Base-by-base conservation (phyloP, 2,888 invertebrate genomes). In the Drosophila quinaria region DNA sequence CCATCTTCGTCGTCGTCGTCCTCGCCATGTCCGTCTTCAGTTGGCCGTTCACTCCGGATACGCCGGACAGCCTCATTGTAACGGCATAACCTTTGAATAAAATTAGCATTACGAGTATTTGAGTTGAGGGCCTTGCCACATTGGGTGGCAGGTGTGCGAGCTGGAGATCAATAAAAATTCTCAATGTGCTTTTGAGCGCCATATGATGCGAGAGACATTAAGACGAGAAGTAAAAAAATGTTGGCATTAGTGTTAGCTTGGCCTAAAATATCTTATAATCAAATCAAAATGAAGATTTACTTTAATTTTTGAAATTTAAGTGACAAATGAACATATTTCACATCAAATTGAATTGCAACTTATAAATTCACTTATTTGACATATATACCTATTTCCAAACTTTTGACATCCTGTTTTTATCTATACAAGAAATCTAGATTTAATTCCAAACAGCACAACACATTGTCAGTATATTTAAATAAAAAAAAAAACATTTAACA, bases 1-100 rank as follows among this genome's bases (percentile, higher is more conserved):
- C 90, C 81, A 90, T 89, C 91, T 89, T 91, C 90, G 84, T 89
- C 83, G 70, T 91, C 90, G 84, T 89, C 83, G 70, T 13, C 71
- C 61, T 67, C 69, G 55, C 17, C 25, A 25, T 62, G 41, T 69
- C 63, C 58, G 59, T 66, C 64, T 55, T 59, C 47, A 25, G 42
- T 9, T 17, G 50, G 63, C 39, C 65, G 22, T 44, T 17, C 42
- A 6, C 41, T 70, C 22, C 8, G 25, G 25, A 25, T 6, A 25
- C 25, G 17, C 15, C 33, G 22, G 78, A 44, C 73, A 59, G 61
- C 35, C 41, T 52, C 52, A 59, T 33, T 85, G 70, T 67, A 86
- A 79, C 63, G 80, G 80, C 87, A 83, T 86, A 90, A 74, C 90
- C 86, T 86, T 90, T 89, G 89, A 86, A 86, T 86, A 90, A 86